These are phyloP conservation scores for Hippopotamus amphibius DNA, from an alignment of 2,113 vertebrate species.

Conservation along the genomic window DNA sequence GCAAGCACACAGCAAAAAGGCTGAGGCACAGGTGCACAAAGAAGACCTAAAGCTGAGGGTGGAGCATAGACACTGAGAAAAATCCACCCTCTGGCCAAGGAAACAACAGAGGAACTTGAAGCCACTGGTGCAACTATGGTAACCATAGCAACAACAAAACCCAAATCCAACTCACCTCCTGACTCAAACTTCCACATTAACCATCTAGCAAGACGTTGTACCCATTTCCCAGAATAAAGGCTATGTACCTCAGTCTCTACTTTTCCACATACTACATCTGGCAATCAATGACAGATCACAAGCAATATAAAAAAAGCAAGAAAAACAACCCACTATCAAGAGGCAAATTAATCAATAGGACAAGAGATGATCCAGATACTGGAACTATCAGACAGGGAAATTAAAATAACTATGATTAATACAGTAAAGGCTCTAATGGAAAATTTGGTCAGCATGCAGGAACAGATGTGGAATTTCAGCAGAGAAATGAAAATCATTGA, in stretches of 20 bases:
- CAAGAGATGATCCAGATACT: conserved; percentile 12
- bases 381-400: background rate
- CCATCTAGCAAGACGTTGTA: background rate
- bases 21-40: background rate
- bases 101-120: conserved; percentile 45
- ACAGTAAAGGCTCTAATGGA: background rate
- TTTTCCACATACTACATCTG: background rate
- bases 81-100: background rate
- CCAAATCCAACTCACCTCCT: background rate
- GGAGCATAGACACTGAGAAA: conserved; percentile 20
- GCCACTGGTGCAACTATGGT: background rate
- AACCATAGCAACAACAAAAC: conserved; percentile 62
- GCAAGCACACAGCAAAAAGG: background rate
- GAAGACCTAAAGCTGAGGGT: background rate
- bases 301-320: background rate
- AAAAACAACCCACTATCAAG: background rate
- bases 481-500: background rate
- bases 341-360: conserved; percentile 45
- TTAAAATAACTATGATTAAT: conserved; percentile 57
- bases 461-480: conserved; percentile 51
- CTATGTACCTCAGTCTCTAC: background rate
- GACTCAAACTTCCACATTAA: conserved; percentile 16
- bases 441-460: background rate
- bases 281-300: conserved; percentile 16
- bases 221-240: background rate